Evolutionary conservation across 2,113 vertebrate species (phyloP).

Genomic region (Recurvirostra avosetta): DNA sequence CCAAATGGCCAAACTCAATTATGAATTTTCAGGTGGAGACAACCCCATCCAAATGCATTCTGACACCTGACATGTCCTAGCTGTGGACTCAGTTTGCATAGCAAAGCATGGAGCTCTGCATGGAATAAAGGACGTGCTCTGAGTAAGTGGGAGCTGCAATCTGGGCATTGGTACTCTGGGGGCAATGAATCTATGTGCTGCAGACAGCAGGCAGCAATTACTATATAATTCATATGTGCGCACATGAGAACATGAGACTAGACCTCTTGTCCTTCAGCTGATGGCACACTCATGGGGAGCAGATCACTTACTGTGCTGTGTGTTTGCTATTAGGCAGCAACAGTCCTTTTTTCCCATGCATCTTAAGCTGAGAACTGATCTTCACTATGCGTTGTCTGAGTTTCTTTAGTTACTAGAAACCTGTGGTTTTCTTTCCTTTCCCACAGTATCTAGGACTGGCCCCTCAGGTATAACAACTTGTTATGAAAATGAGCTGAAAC

Average conservation of each 20-base stretch:
- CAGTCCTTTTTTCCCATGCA: not conserved
- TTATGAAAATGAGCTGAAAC: not conserved
- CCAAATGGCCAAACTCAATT: not conserved
- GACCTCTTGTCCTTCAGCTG: not conserved
- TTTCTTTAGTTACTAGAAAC: not conserved
- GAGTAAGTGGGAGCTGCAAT: not conserved
- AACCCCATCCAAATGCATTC: not conserved
- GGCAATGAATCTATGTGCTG: not conserved
- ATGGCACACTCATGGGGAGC: rapidly evolving
- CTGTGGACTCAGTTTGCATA: rapidly evolving
- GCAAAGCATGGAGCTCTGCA: not conserved
- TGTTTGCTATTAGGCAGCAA: not conserved
- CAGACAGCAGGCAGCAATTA: not conserved
- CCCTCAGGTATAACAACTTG: not conserved
- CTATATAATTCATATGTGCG: rapidly evolving
- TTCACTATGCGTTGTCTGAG: not conserved
- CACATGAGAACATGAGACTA: not conserved
- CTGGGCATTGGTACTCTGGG: not conserved
- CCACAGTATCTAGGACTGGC: not conserved
- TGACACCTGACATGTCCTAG: too few species aligned
- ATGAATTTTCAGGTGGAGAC: not conserved
- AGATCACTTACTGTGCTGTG: not conserved
- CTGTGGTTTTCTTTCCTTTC: not conserved
- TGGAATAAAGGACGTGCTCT: rapidly evolving
- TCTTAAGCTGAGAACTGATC: not conserved